Percentiles rank a stretch among this genome's conserved stretches.
Conservation (phyloP, 2,797 vertebrate species). For the Tenualosa thibaudeaui region DNA sequence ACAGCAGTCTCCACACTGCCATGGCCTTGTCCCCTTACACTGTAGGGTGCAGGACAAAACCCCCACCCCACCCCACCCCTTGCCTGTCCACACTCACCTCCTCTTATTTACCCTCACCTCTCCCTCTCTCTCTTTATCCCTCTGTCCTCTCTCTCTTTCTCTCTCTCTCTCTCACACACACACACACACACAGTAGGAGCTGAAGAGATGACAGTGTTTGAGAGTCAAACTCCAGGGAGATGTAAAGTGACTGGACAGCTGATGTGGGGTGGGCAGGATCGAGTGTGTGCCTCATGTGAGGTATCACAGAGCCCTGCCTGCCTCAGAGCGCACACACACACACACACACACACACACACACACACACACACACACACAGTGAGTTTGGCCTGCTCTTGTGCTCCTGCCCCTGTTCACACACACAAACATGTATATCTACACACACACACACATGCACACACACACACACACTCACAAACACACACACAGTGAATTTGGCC, state of each 20-base stretch:
- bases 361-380: no score
- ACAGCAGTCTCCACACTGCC: conserved; percentile 27
- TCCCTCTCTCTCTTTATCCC: background rate
- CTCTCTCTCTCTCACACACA: background rate
- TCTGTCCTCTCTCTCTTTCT: background rate
- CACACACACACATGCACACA: no score
- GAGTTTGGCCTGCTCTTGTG: no score
- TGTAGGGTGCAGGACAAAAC: background rate
- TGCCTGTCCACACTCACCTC: no score
- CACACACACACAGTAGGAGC: background rate
- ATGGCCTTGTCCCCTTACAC: conserved; percentile 26
- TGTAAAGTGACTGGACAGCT: background rate
- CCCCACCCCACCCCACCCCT: background rate
- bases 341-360: no score
- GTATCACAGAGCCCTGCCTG: no score
- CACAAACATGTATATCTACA: no score
- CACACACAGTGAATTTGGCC: background rate
- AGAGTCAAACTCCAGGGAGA: background rate
- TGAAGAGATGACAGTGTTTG: background rate
- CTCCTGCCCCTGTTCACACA: no score
- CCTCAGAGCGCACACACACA: no score
- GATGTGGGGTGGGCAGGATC: background rate
- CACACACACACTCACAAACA: no score
- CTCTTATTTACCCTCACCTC: background rate
- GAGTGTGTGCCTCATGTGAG: background rate